Base-by-base conservation (phyloP, 2,888 invertebrate species). In the Troilus luridus region DNA sequence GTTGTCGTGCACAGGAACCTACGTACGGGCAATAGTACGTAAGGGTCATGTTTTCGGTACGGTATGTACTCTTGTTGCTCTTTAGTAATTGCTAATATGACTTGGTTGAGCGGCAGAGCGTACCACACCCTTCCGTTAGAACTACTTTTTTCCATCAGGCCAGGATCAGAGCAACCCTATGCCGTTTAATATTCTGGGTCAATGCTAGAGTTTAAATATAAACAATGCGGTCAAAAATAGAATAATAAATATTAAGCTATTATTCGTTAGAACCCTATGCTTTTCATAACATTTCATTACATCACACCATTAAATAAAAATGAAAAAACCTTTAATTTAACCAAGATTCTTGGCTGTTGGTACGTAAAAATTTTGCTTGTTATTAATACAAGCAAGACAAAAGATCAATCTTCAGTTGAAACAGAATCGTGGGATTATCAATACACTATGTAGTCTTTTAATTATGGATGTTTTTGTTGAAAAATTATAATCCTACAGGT, bases 31-130 rank as follows among this genome's bases (percentile, higher is more conserved):
- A 67, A n/a, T 58, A n/a, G 56, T 1, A n/a, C 0, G 2, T 58
- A n/a, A 58, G 21, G 81, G 0, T 56, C 85, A 85, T 85, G 85
- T 85, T 85, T 85, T 85, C n/a, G 14, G 85, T 54, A 56, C 56
- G 56, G 85, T 11, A 6, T 8, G 56, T 85, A 85, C 41, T 41
- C 41, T 41, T 41, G 1, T n/a, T n/a, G 54, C 6, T n/a, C 56
- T 85, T 85, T 56, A 85, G 85, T 85, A 85, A 85, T 85, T 85
- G 56, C 85, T 85, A 85, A 85, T 85, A 85, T 56, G 85, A 58
- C 85, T 85, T 85, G 85, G 56, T 85, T 85, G 85, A 85, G 85
- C 85, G 85, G 56, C n/a, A 56, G 85, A 56, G 56, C 85, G 85
- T 85, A n/a, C 54, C n/a, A 3, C 14, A 2, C 85, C 56, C 85